Base-by-base conservation (phyloP, 2,888 invertebrate genomes). In the Tenthredo livida region DNA sequence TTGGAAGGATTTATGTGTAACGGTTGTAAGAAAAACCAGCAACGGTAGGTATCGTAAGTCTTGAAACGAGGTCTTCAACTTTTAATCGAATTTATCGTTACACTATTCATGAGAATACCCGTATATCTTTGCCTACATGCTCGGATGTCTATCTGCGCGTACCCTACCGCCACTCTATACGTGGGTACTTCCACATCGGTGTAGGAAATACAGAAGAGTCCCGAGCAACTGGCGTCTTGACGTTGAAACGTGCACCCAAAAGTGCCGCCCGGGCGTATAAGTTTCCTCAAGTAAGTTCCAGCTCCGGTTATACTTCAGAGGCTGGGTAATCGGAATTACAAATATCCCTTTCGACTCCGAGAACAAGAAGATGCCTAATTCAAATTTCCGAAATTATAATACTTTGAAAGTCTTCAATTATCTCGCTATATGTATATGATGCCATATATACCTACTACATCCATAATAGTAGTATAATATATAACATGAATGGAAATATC, bases 21-120 rank as follows among this genome's bases (percentile, higher is more conserved):
- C 58, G 58, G n/a, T 58, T 6, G 37, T 43, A 78, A 61, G 29
- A 58, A 58, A 58, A 78, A 58, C n/a, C 37, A 12, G 58, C 37
- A 78, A 61, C 37, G 21, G 54, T 29, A 77, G 33, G 77, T 78
- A 78, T 78, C 78, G 78, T 61, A 40, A n/a, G 78, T 78, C 61
- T 78, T 25, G 78, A 61, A 78, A 78, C 78, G 78, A 78, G 78
- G 78, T 78, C 78, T 58, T 78, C 78, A 78, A 92, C 91, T 92
- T 92, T 92, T 92, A 92, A 92, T 92, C 92, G 92, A 92, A 92
- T 92, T 92, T 92, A 92, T 92, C 92, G 92, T 92, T 92, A 92
- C 91, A 91, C 91, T 92, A 92, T 92, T 92, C 92, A 92, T 92
- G 92, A 92, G 92, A 91, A 80, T 78, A 65, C 84, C 61, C 91